phyloP scores from a whole-genome alignment of 2,888 invertebrate genomes.

The Sepiola atlantica region DNA sequence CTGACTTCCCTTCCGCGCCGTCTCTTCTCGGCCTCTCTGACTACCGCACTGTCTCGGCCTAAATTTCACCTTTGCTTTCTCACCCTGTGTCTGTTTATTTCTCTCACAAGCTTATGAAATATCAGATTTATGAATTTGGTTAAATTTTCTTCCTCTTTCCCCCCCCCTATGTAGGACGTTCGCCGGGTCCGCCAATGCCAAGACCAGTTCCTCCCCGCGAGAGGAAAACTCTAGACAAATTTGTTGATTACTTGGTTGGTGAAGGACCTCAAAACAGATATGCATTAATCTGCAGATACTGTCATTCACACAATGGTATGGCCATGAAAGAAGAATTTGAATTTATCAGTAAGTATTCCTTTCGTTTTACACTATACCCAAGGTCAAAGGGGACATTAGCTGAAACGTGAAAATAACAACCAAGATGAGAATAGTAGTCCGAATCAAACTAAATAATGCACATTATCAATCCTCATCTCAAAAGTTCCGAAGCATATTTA shows the following conservation, averaged over 20 bases:
- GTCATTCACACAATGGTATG: conserved; percentile 95
- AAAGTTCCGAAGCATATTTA: too few relatives aligned
- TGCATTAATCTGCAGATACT: conserved; percentile 93
- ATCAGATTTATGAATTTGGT: background rate
- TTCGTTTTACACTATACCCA: too few relatives aligned
- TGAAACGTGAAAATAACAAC: too few relatives aligned
- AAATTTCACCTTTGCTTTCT: background rate
- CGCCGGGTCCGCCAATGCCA: conserved; percentile 69
- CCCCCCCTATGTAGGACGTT: conserved; percentile 54
- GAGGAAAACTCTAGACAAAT: conserved; percentile 87
- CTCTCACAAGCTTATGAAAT: background rate
- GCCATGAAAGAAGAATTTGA: conserved; percentile 84
- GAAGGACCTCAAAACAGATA: conserved; percentile 96
- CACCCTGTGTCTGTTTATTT: background rate
- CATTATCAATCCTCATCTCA: too few relatives aligned
- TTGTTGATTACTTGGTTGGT: conserved; percentile 94
- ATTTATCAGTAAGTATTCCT: conserved; percentile 78
- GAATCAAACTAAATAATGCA: too few relatives aligned
- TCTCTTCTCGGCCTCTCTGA: too few relatives aligned
- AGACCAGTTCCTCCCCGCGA: conserved; percentile 84
- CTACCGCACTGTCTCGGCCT: too few relatives aligned
- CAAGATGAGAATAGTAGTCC: too few relatives aligned
- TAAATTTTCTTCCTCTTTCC: background rate
- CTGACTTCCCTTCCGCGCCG: too few relatives aligned
- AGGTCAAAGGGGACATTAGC: too few relatives aligned